These are phyloP conservation scores for Calypte anna DNA, from an alignment of 2,113 vertebrate genomes.

Conservation along the genomic window DNA sequence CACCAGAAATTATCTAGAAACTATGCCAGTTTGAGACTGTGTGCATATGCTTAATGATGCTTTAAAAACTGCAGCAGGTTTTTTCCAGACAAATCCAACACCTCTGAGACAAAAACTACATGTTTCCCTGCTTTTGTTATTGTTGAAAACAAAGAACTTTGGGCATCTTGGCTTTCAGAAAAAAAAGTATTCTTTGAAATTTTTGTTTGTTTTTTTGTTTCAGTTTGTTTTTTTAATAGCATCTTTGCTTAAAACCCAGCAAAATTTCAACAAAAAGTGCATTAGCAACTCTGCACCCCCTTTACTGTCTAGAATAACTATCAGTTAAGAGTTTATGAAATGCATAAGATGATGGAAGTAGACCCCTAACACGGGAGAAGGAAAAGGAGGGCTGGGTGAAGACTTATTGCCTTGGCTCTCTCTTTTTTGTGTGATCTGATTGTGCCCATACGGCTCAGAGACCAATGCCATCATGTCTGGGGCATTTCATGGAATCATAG, in stretches of 20 bases:
- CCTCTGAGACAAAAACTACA: neutral
- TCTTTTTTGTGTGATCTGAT: neutral
- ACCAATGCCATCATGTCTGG: neutral
- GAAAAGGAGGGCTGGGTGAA: neutral
- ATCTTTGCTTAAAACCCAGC: neutral
- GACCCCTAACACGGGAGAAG: neutral
- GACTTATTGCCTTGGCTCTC: rapidly evolving
- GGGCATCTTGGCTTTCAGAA: neutral
- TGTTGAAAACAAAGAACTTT: neutral
- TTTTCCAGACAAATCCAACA: neutral
- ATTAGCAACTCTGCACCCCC: neutral
- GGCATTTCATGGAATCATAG: neutral
- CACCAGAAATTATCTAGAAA: neutral
- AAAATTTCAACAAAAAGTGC: neutral
- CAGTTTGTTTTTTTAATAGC: neutral
- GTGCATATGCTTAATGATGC: neutral
- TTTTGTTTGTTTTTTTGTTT: too few relatives aligned
- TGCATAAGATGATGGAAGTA: too few relatives aligned
- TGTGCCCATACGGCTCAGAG: neutral
- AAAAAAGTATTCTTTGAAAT: neutral
- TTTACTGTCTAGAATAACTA: neutral
- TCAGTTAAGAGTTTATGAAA: neutral
- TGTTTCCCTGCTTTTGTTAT: neutral
- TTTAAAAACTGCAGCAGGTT: neutral
- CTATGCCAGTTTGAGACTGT: neutral